Base-by-base conservation (phyloP, 2,888 invertebrate genomes). In the Allygus modestus region DNA sequence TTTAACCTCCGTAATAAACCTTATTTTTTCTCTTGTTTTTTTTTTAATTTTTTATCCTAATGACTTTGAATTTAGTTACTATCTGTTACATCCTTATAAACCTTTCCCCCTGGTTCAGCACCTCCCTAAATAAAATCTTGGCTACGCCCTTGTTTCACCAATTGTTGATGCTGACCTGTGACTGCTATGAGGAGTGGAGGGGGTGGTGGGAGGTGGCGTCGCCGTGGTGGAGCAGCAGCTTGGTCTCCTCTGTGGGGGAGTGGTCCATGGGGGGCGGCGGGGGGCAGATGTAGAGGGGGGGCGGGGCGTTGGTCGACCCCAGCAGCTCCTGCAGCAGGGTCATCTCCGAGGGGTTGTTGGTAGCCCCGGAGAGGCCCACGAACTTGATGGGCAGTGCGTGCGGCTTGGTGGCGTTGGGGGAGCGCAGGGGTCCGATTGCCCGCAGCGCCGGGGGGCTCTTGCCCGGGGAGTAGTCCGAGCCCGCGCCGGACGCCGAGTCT, bases 401-500 rank as follows among this genome's bases (percentile, higher is more conserved):
- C 5, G 84, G 84, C 43, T 84, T 84, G 20, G 71, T 88, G 73
- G 89, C 88, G 86, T 89, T 89, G 65, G 87, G 85, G 81, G 88
- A 82, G 15, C 84, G 33, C 23, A 83, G 71, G 9, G 86, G 86
- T 73, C 86, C 86, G 41, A 86, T 85, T 7, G 83, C 82, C 23
- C 86, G 61, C 20, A 86, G 77, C 15, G 85, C 54, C n/a, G 83
- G 87, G 79, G 82, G 89, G 87, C 17, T 88, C 87, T 86, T 89
- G 88, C 87, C 89, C 87, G 85, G 89, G 87, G 87, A 88, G 83
- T 88, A 88, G 79, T 88, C 87, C 86, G 93, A 93, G 85, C 92
- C 91, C 58, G 92, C 91, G 75, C 92, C 91, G 79, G 93, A 93
- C 88, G 92, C 91, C 88, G 93, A 94, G 89, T 94, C 94, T 71